Conservation (phyloP, 2,797 vertebrate species). For the Coregonus sp. region DNA sequence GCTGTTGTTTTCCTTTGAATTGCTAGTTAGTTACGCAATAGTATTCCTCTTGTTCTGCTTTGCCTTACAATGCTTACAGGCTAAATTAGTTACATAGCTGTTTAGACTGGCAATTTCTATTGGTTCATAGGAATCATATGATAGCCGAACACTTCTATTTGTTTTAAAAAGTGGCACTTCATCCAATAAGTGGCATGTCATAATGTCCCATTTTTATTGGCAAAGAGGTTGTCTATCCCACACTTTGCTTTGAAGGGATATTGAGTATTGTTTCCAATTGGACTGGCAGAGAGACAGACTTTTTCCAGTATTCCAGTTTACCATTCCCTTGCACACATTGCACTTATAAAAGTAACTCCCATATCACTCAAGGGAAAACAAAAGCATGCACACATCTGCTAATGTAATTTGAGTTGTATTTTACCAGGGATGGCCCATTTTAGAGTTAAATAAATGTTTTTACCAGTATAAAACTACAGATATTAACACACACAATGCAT, state of each 20-base stretch:
- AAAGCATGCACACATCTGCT: conserved; percentile 40
- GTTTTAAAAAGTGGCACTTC: conserved; percentile 38
- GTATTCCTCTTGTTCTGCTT: conserved; percentile 31
- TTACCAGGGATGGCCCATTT: conserved; percentile 29
- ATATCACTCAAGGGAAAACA: conserved; percentile 33
- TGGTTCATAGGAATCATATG: conserved; percentile 29
- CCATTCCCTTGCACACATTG: conserved; percentile 32
- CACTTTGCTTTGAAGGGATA: conserved; percentile 52
- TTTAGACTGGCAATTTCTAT: conserved; percentile 36
- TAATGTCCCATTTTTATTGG: conserved; percentile 48
- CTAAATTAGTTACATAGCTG: conserved; percentile 35
- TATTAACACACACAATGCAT: background rate
- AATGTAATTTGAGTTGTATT: conserved; percentile 32
- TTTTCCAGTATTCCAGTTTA: conserved; percentile 28
- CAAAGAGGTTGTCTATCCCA: conserved; percentile 38
- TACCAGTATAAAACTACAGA: background rate
- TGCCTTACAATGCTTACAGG: conserved; percentile 25
- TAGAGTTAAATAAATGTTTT: conserved; percentile 21
- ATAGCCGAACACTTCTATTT: conserved; percentile 46
- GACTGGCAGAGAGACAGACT: conserved; percentile 47
- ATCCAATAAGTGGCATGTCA: conserved; percentile 53
- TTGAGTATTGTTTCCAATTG: conserved; percentile 40
- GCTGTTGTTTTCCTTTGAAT: conserved; percentile 21
- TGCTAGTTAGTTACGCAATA: conserved; percentile 32
- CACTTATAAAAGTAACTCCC: conserved; percentile 29